A percentile compares a stretch with the other conserved stretches of the same genome.
Conservation (phyloP, 1,140 invertebrate genomes). For the Lepidotrigona ventralis region DNA sequence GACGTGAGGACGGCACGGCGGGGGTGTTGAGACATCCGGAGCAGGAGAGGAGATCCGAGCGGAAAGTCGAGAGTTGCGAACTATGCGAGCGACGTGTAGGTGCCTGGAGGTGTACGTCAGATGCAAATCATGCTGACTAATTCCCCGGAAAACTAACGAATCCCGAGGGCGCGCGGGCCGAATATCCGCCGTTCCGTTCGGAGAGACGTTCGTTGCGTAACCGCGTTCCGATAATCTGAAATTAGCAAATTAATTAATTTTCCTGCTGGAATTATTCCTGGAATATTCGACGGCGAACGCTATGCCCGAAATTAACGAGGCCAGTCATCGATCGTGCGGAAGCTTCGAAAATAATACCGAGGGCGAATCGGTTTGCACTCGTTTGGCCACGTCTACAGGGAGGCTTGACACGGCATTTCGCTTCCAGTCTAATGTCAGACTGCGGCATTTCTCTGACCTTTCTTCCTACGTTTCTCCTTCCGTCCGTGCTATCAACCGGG, state of each 20-base stretch:
- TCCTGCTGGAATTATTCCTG: constrained; percentile 37
- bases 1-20: constrained; percentile 42
- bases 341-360: constrained; percentile 5
- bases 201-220: constrained; percentile 53
- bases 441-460: constrained; percentile 64
- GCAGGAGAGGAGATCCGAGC: constrained; percentile 42
- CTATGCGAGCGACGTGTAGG: constrained; percentile 76
- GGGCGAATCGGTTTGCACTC: background rate
- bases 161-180: constrained; percentile 45
- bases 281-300: constrained; percentile 13
- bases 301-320: constrained; percentile 17
- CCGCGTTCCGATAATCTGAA: constrained; percentile 57
- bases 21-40: constrained; percentile 51
- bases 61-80: constrained; percentile 67
- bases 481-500: background rate
- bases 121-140: constrained; percentile 79
- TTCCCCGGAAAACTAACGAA: constrained; percentile 77
- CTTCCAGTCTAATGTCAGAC: constrained; percentile 58
- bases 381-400: no score
- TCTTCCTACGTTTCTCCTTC: constrained; percentile 29
- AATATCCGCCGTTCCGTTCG: constrained; percentile 34
- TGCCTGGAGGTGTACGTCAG: constrained; percentile 75
- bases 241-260: constrained; percentile 64
- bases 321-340: constrained; percentile 15
- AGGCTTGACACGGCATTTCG: constrained; percentile 56